Conservation (phyloP, 2,888 invertebrate species). For the Pyrocoelia pectoralis region DNA sequence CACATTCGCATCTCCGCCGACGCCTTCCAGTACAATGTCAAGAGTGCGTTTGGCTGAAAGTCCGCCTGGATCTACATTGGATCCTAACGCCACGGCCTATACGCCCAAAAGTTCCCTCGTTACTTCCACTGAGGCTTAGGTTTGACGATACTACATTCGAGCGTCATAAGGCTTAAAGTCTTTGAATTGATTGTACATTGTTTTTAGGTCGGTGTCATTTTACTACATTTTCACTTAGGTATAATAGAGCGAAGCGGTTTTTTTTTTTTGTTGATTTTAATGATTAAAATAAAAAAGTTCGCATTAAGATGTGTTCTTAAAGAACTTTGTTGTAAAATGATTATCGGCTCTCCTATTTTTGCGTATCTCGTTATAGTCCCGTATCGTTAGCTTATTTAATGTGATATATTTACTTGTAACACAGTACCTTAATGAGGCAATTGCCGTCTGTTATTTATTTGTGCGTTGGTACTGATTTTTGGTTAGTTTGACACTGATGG, state of each 20-base stretch:
- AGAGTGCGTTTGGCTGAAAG: conserved; percentile 67
- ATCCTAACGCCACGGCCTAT: conserved; percentile 92
- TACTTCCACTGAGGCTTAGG: conserved; percentile 66
- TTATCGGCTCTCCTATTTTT: conserved; percentile 32
- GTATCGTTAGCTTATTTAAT: conserved; percentile 54
- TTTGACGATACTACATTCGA: conserved; percentile 30
- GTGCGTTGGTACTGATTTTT: conserved; percentile 54
- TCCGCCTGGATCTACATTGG: conserved; percentile 67
- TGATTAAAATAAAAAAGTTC: neutral
- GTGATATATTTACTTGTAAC: conserved; percentile 55
- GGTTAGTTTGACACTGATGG: conserved; percentile 46
- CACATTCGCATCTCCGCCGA: conserved; percentile 64
- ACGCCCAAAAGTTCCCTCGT: conserved; percentile 79
- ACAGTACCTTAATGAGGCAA: conserved; percentile 47
- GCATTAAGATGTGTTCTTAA: too few species aligned
- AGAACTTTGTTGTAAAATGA: conserved; percentile 24
- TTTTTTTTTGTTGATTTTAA: conserved; percentile 17
- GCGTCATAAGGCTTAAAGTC: conserved; percentile 23
- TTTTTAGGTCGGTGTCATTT: conserved; percentile 30
- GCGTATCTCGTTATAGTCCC: conserved; percentile 43
- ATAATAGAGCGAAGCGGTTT: conserved; percentile 5
- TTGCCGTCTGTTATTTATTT: conserved; percentile 46
- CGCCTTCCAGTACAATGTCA: conserved; percentile 66
- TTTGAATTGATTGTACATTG: conserved; percentile 26
- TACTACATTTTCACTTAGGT: conserved; percentile 19